A percentile compares a stretch with the other conserved stretches of the same genome.
These are phyloP conservation scores for Polyodon spathula DNA, from an alignment of 2,113 vertebrate genomes.

Conservation along the genomic window DNA sequence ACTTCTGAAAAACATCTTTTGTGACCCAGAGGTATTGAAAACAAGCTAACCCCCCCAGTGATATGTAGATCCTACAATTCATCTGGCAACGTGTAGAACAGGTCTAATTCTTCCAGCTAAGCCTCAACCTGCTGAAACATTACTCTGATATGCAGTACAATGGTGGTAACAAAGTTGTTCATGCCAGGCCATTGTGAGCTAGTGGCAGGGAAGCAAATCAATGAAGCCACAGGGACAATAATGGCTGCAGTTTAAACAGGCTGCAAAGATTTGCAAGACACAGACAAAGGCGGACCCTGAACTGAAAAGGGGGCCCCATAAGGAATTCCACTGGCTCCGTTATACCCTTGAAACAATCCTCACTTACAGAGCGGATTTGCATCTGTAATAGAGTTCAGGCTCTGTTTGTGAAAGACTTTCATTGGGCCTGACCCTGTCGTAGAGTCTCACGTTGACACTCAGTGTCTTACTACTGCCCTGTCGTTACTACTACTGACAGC, in stretches of 20 bases:
- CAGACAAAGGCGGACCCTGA: conserved; percentile 55
- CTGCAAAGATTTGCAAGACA: conserved; percentile 70
- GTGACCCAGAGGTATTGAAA: conserved; percentile 77
- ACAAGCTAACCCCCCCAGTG: too few relatives aligned
- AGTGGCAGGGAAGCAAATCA: conserved; percentile 84
- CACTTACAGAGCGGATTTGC: conserved; percentile 87
- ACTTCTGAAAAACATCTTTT: conserved; percentile 65
- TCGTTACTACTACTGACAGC: conserved; percentile 44
- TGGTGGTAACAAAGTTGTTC: conserved; percentile 89
- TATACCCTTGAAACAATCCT: conserved; percentile 69
- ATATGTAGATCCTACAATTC: conserved; percentile 91
- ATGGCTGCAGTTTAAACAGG: conserved; percentile 73
- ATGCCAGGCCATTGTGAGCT: conserved; percentile 70
- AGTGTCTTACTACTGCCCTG: conserved; percentile 45
- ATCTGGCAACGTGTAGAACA: conserved; percentile 69
- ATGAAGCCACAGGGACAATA: conserved; percentile 68
- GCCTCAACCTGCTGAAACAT: conserved; percentile 76
- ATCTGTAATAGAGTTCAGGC: conserved; percentile 83
- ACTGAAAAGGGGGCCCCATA: conserved; percentile 45
- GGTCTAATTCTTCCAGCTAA: conserved; percentile 76
- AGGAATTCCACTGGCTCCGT: conserved; percentile 66
- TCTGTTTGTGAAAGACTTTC: conserved; percentile 79
- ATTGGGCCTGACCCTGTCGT: conserved; percentile 69
- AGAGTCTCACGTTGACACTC: conserved; percentile 66
- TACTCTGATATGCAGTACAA: conserved; percentile 79